phyloP scores from a whole-genome alignment of 2,113 vertebrate genomes.

The Megaceryle torquata region DNA sequence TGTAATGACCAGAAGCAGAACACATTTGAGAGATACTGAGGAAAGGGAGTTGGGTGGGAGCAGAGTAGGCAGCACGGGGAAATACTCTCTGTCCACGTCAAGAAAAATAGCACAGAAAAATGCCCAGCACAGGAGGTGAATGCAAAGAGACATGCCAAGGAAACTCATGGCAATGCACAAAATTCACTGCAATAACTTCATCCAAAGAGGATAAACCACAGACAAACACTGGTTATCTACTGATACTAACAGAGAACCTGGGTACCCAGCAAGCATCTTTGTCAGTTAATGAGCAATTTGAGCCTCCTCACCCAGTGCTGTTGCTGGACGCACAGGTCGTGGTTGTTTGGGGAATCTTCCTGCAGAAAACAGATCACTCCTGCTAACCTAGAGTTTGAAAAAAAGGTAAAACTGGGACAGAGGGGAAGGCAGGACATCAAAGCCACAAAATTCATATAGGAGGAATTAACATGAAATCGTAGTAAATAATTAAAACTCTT shows the following conservation, averaged over 20 bases:
- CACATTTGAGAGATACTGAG: background rate
- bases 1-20: background rate
- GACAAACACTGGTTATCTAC: background rate
- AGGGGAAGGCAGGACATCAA: background rate
- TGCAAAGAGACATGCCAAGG: background rate
- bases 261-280: background rate
- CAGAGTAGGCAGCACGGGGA: background rate
- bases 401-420: background rate
- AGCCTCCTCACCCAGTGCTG: background rate
- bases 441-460: background rate
- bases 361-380: background rate
- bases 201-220: background rate
- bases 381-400: background rate
- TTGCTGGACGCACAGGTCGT: background rate
- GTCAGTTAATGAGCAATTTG: background rate
- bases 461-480: background rate
- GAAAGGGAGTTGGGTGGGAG: background rate
- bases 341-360: background rate
- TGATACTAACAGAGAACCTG: fast-evolving
- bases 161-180: background rate
- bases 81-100: background rate
- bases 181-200: background rate
- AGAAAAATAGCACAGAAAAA: background rate
- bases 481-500: background rate
- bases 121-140: fast-evolving